Evolutionary conservation across 2,113 vertebrate genomes (phyloP).

Genomic region (Nothoprocta pentlandii): DNA sequence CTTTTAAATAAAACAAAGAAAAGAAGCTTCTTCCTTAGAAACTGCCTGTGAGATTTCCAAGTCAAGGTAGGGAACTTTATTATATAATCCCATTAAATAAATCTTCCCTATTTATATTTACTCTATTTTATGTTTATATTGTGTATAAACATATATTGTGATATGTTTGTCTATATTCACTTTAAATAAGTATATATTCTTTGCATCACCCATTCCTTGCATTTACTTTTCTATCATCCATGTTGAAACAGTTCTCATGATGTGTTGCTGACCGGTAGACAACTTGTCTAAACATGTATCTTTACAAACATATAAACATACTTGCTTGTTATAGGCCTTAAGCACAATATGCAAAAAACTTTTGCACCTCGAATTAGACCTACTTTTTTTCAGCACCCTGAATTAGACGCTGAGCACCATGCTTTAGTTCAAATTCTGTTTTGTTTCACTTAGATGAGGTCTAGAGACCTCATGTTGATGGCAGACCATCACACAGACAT

Average conservation of each 20-base stretch:
- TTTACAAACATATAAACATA: background rate
- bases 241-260: background rate
- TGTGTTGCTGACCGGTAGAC: background rate
- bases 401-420: background rate
- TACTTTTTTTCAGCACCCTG: background rate
- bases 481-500: background rate
- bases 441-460: background rate
- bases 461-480: background rate
- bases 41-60: background rate
- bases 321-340: background rate
- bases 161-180: background rate
- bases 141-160: background rate
- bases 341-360: background rate
- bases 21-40: background rate
- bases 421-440: background rate
- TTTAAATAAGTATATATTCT: background rate
- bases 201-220: background rate
- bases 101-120: background rate
- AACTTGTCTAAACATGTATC: background rate
- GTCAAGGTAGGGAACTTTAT: background rate
- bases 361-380: background rate
- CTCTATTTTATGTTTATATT: background rate
- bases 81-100: background rate
- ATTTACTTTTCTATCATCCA: background rate
- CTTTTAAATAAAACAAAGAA: background rate